Base-by-base conservation (phyloP, 1,140 invertebrate species). In the Saccostrea glomerata region DNA sequence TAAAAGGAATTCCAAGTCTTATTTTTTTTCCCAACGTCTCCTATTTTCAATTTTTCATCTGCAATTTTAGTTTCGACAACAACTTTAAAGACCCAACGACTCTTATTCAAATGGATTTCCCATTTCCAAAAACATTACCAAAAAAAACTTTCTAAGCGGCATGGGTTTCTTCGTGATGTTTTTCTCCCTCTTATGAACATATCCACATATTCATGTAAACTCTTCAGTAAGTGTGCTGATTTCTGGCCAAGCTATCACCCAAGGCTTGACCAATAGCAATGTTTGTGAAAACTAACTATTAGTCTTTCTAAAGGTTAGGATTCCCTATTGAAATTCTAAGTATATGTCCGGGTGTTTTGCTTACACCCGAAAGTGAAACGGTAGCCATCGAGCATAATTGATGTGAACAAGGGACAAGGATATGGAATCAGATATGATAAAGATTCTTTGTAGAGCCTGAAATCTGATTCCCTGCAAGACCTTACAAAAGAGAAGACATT, bases 331-430 rank as follows among this genome's bases (percentile, higher is more conserved):
- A 15, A 60, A 60, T 60, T 60, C 58, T 11, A 13, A 13, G 56
- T 58, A 58, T 20, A 92, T 85, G 30, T 89, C 85, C 0, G 88
- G 90, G 60, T 89, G 55, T 55, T 6, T 84, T 2, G 60, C 11
- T 23, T 89, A 47, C 7, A 89, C 91, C 90, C 86, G 25, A 30
- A 93, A 9, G 87, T 92, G 91, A 17, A 93, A 89, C 25, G 92
- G 89, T n/a, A 93, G 23, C 87, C 89, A 89, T 36, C 92, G 47
- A 58, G 92, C 89, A 89, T 93, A 94, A 86, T 92, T 89, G 30
- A 86, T 60, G 82, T 91, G 90, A 85, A 92, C 91, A 12, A 91
- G 73, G 60, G 87, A 87, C 86, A 93, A 70, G 93, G 89, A 63
- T 82, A 93, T 66, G 89, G 90, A 15, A 83, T 73, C 58, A 93